Evolutionary conservation across 1,140 invertebrate genomes (phyloP).

Genomic region (Drosophila orosa): DNA sequence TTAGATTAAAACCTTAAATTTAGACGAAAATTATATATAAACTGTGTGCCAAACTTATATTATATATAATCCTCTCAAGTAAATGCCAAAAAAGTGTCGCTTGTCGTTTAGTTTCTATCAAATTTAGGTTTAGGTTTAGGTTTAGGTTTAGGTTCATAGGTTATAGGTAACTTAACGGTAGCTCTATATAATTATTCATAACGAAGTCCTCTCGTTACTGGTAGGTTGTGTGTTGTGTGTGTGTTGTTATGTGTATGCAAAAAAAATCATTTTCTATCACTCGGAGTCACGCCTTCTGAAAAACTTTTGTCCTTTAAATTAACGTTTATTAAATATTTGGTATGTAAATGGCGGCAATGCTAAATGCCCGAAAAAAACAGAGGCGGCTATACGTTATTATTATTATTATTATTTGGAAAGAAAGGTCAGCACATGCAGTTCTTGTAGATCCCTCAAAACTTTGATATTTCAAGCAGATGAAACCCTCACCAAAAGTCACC

Average conservation of each 20-base stretch:
- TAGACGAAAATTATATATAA: slow-evolving; percentile 78
- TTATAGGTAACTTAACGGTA: slow-evolving; percentile 65
- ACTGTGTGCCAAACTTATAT: slow-evolving; percentile 52
- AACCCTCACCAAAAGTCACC: slow-evolving; percentile 63
- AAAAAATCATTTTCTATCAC: slow-evolving; percentile 75
- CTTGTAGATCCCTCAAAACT: background rate
- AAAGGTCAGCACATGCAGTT: slow-evolving; percentile 52
- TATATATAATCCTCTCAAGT: slow-evolving; percentile 77
- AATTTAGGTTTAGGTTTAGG: slow-evolving; percentile 41
- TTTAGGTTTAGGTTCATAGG: slow-evolving; percentile 29
- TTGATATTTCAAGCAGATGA: slow-evolving; percentile 40
- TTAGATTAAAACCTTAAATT: slow-evolving; percentile 74
- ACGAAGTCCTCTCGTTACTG: slow-evolving; percentile 50
- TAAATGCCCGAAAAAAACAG: slow-evolving; percentile 53
- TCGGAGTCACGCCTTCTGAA: slow-evolving; percentile 55
- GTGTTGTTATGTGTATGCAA: slow-evolving; percentile 5
- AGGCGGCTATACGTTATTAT: slow-evolving; percentile 8
- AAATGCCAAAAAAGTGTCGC: slow-evolving; percentile 75
- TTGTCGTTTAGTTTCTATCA: slow-evolving; percentile 50
- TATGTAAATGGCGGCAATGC: slow-evolving; percentile 78
- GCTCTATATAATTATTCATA: slow-evolving; percentile 70
- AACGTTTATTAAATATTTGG: slow-evolving; percentile 64
- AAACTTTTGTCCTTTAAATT: slow-evolving; percentile 45
- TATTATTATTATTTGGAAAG: slow-evolving; percentile 35
- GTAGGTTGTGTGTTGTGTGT: slow-evolving; percentile 12